Conservation (phyloP, 2,888 invertebrate species). For the Ennomos quercinarius region DNA sequence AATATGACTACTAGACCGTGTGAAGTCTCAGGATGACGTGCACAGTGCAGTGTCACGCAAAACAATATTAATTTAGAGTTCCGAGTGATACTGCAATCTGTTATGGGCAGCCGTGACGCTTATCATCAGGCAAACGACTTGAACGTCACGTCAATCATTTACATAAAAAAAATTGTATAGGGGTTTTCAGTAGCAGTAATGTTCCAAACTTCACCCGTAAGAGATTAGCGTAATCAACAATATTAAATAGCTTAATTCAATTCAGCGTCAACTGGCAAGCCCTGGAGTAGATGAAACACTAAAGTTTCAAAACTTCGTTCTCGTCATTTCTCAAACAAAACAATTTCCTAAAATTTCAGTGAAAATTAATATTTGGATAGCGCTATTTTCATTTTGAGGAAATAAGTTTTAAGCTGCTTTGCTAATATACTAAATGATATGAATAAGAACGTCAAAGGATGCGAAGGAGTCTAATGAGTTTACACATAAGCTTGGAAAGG, state of each 20-base stretch:
- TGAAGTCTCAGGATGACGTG: no score
- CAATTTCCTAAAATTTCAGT: conserved; percentile 32
- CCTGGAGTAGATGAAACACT: conserved; percentile 41
- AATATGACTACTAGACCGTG: no score
- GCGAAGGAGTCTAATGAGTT: conserved; percentile 1
- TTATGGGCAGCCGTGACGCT: no score
- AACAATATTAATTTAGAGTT: no score
- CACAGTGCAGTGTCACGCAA: no score
- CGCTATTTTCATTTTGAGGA: conserved; percentile 11
- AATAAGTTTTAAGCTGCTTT: conserved; percentile 7
- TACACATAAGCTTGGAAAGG: not conserved
- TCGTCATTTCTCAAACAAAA: conserved; percentile 42
- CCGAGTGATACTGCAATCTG: no score
- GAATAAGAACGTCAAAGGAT: conserved; percentile 1
- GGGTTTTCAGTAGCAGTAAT: conserved; percentile 31
- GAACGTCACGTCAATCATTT: no score
- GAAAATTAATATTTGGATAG: conserved; percentile 27
- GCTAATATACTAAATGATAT: conserved; percentile 9
- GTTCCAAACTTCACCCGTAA: conserved; percentile 33
- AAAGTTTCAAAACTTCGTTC: conserved; percentile 40
- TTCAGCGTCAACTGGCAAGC: conserved; percentile 36
- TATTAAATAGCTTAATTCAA: conserved; percentile 43
- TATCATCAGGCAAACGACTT: no score
- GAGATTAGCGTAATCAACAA: conserved; percentile 44
- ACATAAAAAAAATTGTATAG: no score